Evolutionary conservation across 1,140 invertebrate species (phyloP).

Genomic region (Telenomus remus): DNA sequence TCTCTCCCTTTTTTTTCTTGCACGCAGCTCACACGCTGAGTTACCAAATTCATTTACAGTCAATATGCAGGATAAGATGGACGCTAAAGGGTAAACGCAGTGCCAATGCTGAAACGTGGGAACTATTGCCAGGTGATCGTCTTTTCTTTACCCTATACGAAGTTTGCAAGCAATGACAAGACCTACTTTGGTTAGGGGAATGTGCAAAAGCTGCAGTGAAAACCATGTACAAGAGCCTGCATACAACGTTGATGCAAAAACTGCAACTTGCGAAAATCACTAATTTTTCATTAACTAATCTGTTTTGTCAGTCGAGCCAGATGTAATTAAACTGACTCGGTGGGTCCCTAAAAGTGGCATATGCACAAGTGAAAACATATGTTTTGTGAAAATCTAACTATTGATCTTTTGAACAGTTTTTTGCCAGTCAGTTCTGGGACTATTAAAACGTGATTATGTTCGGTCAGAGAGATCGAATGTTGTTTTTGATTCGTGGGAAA

Average conservation of each 20-base stretch:
- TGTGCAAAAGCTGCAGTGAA: conserved; percentile 30
- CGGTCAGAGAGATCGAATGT: conserved; percentile 10
- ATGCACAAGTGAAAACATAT: no score
- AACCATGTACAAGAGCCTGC: conserved; percentile 12
- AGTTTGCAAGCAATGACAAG: conserved; percentile 61
- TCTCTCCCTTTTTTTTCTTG: conserved; percentile 20
- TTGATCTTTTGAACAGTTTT: no score
- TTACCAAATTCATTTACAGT: conserved; percentile 43
- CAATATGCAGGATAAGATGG: conserved; percentile 37
- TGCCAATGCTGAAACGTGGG: conserved; percentile 75
- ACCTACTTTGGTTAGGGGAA: conserved; percentile 60
- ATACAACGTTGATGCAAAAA: conserved; percentile 19
- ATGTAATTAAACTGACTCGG: no score
- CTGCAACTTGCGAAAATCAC: neutral
- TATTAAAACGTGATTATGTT: conserved; percentile 1
- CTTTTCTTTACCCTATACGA: conserved; percentile 61
- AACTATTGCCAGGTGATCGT: conserved; percentile 74
- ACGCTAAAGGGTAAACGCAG: conserved; percentile 66
- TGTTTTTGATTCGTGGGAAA: conserved; percentile 50
- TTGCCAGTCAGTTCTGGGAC: no score
- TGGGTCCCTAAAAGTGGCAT: no score
- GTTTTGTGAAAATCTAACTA: no score
- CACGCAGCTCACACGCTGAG: conserved; percentile 46
- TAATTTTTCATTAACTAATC: neutral
- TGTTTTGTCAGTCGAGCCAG: no score